These are phyloP conservation scores for Matsumurasca onukii DNA, from an alignment of 1,140 invertebrate species.

Conservation along the genomic window DNA sequence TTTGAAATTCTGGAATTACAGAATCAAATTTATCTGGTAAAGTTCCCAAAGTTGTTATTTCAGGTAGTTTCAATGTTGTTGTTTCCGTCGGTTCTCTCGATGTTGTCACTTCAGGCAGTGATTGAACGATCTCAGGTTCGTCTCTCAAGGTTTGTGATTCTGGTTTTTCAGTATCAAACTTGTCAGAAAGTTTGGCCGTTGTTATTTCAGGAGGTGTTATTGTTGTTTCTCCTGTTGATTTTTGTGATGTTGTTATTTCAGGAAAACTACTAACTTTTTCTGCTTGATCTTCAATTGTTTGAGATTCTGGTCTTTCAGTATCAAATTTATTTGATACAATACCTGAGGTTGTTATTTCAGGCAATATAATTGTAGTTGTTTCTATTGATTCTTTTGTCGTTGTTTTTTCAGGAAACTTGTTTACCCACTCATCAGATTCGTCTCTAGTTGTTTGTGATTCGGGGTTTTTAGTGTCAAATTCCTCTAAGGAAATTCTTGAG, in stretches of 20 bases:
- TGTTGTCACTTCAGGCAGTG: slow-evolving; percentile 6
- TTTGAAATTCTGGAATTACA: no score
- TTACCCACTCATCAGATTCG: not conserved
- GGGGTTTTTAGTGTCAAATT: not conserved
- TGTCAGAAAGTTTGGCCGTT: not conserved
- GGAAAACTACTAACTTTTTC: not conserved
- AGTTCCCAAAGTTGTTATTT: slow-evolving; percentile 1
- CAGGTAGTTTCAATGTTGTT: not conserved
- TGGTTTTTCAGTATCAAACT: not conserved
- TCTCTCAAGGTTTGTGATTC: not conserved
- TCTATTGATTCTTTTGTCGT: not conserved
- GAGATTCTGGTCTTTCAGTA: not conserved
- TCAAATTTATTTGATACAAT: not conserved
- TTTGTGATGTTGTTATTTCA: slow-evolving; percentile 8
- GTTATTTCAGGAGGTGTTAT: slow-evolving; percentile 8
- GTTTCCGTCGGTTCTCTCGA: not conserved
- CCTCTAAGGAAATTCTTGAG: not conserved
- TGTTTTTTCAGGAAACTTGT: slow-evolving; percentile 12
- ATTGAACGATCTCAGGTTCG: not conserved
- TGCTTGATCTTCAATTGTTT: not conserved
- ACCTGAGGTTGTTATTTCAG: slow-evolving; percentile 24
- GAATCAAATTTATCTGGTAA: not conserved
- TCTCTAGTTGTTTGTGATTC: not conserved
- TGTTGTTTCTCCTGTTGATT: not conserved
- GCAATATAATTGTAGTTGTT: not conserved